phyloP scores from a whole-genome alignment of 2,113 vertebrate genomes.

The Larimichthys polyactis region DNA sequence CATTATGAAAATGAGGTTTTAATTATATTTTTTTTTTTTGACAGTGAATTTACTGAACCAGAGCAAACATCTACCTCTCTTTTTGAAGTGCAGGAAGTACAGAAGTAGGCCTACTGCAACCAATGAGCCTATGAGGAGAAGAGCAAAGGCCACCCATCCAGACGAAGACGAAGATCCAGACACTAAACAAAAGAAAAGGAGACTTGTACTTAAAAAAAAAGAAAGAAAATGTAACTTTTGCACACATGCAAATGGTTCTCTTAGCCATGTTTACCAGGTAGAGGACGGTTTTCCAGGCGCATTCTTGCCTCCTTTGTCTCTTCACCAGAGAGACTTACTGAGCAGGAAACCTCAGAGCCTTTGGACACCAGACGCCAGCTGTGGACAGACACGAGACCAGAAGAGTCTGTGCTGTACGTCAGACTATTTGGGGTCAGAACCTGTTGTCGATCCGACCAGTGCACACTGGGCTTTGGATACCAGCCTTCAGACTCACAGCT shows the following conservation, averaged over 20 bases:
- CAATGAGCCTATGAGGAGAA: rapidly evolving
- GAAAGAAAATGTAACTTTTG: not conserved
- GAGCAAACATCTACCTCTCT: slow-evolving; percentile 31
- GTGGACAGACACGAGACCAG: slow-evolving; percentile 58
- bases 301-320: slow-evolving; percentile 40
- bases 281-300: rapidly evolving
- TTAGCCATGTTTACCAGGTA: rapidly evolving
- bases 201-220: rapidly evolving
- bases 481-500: slow-evolving; percentile 80
- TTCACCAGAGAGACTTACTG: slow-evolving; percentile 43
- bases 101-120: not conserved
- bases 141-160: slow-evolving; percentile 48
- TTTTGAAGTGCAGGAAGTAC: not conserved
- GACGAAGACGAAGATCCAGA: not conserved
- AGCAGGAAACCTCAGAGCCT: slow-evolving; percentile 66
- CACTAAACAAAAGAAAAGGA: slow-evolving; percentile 18
- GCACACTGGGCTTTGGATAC: slow-evolving; percentile 70
- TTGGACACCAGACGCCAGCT: slow-evolving; percentile 66
- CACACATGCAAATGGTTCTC: not conserved
- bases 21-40: too few relatives aligned
- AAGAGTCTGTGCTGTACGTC: not conserved
- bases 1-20: not conserved
- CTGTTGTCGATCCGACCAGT: slow-evolving; percentile 40
- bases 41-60: too few relatives aligned
- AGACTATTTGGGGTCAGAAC: not conserved